Evolutionary conservation across 2,797 vertebrate species (phyloP).

Genomic region (Argentina silus): DNA sequence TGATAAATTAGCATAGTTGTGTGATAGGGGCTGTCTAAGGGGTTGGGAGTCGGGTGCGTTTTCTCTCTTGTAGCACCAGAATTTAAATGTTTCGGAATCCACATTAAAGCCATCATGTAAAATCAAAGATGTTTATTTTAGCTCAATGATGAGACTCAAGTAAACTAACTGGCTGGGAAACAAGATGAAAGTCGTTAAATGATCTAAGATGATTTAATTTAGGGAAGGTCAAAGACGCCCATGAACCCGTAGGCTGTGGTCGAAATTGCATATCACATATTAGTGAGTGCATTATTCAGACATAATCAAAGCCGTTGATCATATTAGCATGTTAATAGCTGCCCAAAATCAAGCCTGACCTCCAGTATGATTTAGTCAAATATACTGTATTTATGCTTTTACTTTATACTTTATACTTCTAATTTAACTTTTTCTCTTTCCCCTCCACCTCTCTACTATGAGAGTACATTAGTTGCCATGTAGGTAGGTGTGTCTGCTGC

Average conservation of each 20-base stretch:
- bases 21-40: no score
- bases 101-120: not conserved
- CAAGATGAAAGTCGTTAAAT: not conserved
- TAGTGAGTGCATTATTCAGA: not conserved
- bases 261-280: not conserved
- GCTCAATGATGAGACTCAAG: not conserved
- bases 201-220: not conserved
- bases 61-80: not conserved
- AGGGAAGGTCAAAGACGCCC: not conserved
- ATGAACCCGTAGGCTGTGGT: not conserved
- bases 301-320: slow-evolving; percentile 1
- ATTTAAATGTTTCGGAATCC: not conserved
- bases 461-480: no score
- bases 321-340: not conserved
- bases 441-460: no score
- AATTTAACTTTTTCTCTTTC: no score
- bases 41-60: no score
- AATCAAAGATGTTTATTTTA: not conserved
- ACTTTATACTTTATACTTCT: no score
- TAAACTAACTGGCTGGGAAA: not conserved
- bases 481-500: no score
- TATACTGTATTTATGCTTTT: not conserved
- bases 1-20: no score
- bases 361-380: not conserved
- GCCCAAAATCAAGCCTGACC: not conserved